A percentile compares a stretch with the other conserved stretches of the same genome.
These are phyloP conservation scores for Diorhabda carinulata DNA, from an alignment of 1,140 invertebrate species.

Conservation along the genomic window DNA sequence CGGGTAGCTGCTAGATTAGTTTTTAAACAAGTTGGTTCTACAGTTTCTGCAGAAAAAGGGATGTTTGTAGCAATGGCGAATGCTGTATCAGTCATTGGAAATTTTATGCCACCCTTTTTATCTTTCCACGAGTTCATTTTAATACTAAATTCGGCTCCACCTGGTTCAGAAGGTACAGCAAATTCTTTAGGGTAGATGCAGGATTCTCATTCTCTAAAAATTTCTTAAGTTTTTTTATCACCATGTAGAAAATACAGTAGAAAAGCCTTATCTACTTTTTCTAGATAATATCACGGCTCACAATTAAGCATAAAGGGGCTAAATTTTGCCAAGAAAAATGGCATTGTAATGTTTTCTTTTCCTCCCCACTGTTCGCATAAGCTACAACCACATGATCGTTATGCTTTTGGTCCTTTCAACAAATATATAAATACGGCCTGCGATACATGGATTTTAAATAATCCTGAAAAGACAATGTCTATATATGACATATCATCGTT, in stretches of 20 bases:
- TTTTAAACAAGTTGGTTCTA: conserved; percentile 41
- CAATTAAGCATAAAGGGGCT: neutral
- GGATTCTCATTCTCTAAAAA: no score
- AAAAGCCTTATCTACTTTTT: neutral
- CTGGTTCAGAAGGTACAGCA: no score
- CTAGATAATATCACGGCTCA: conserved; percentile 2
- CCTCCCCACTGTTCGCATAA: neutral
- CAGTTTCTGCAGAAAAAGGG: conserved; percentile 47
- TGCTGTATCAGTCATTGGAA: conserved; percentile 45
- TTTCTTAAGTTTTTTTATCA: no score
- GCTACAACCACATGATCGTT: neutral
- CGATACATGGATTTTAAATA: neutral
- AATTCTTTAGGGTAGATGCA: no score
- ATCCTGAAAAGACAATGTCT: conserved; percentile 1
- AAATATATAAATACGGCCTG: neutral
- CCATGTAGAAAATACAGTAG: no score
- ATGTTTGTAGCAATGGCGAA: conserved; percentile 44
- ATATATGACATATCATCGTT: neutral
- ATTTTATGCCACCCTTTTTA: conserved; percentile 6
- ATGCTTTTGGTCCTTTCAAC: neutral
- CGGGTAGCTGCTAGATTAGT: conserved; percentile 44
- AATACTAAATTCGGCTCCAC: no score
- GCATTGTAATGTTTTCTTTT: neutral
- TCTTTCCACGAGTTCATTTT: no score
- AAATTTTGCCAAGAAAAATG: neutral